Conservation (phyloP, 2,113 vertebrate genomes). For the Diphyllodes magnificus region DNA sequence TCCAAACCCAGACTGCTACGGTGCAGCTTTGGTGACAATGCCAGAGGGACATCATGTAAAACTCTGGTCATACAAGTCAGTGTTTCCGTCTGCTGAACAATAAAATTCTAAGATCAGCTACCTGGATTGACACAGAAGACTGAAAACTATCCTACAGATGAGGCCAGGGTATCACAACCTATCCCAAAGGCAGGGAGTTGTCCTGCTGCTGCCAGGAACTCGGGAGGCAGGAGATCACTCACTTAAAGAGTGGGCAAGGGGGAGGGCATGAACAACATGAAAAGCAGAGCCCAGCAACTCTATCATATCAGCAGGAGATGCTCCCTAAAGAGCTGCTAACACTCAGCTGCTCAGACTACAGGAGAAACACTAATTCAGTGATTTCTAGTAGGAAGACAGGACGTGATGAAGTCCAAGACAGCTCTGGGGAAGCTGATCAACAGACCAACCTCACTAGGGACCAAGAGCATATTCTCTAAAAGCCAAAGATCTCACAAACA, state of each 20-base stretch:
- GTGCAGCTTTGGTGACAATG: not conserved
- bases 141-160: fast-evolving
- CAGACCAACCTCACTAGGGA: not conserved
- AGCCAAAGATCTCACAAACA: not conserved
- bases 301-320: not conserved
- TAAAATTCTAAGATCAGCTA: not conserved
- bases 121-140: not conserved
- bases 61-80: not conserved
- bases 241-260: fast-evolving
- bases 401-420: not conserved
- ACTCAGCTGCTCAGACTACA: not conserved
- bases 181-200: not conserved
- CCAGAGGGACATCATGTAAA: not conserved
- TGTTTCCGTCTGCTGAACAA: not conserved
- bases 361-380: not conserved
- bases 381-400: not conserved
- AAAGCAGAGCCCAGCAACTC: not conserved
- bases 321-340: not conserved
- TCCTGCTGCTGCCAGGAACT: not conserved
- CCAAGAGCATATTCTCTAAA: not conserved
- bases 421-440: not conserved
- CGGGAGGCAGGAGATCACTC: not conserved
- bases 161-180: not conserved
- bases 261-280: not conserved
- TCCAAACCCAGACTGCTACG: not conserved